phyloP scores from a whole-genome alignment of 2,113 vertebrate genomes.

The Tiliqua scincoides region DNA sequence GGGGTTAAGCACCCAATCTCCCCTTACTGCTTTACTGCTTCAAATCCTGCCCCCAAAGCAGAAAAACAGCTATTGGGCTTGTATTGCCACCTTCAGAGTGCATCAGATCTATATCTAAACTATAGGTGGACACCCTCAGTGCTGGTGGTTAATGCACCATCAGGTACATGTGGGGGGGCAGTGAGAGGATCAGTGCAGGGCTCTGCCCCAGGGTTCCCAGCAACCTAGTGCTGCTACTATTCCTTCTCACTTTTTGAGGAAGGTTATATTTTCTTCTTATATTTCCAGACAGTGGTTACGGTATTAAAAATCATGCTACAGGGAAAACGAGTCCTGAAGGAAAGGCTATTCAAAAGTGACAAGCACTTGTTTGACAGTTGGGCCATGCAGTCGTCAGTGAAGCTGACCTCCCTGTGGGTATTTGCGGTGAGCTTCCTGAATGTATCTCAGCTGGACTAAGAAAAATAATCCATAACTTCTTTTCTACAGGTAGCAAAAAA shows the following conservation, averaged over 20 bases:
- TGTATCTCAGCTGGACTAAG: neutral
- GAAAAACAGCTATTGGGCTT: neutral
- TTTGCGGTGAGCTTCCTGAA: neutral
- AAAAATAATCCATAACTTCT: neutral
- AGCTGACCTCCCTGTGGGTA: neutral
- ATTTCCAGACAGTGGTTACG: neutral
- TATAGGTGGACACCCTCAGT: slow-evolving; percentile 27
- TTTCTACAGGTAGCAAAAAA: neutral
- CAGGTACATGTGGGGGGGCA: too few species aligned
- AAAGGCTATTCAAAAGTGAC: neutral
- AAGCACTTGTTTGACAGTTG: neutral
- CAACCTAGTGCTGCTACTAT: too few species aligned
- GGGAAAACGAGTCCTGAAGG: rapidly evolving
- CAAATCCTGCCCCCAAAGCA: neutral
- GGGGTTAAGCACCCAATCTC: neutral
- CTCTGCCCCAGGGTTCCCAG: too few species aligned
- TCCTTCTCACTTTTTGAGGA: neutral
- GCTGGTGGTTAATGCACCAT: too few species aligned
- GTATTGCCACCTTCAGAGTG: neutral
- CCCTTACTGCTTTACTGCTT: neutral
- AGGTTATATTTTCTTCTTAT: neutral
- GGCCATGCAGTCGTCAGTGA: neutral
- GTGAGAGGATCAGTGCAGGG: too few species aligned
- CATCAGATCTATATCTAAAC: neutral
- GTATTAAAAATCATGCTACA: neutral